These are phyloP conservation scores for Himalopsyche japonica DNA, from an alignment of 2,888 invertebrate species.

Conservation along the genomic window DNA sequence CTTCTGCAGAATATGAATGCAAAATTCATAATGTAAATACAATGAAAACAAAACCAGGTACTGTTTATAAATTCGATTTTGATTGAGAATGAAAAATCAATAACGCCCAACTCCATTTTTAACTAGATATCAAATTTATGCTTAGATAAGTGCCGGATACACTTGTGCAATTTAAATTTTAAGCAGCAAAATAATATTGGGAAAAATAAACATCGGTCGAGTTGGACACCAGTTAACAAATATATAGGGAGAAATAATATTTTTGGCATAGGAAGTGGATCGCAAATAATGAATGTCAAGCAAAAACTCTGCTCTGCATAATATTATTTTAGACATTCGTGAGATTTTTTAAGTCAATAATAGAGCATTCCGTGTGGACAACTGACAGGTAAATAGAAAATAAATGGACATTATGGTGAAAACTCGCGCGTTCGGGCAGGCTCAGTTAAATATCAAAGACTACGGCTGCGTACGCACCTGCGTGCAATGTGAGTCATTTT, in stretches of 20 bases:
- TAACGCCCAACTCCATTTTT: conserved; percentile 6
- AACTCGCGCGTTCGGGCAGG: conserved; percentile 66
- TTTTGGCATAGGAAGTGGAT: not conserved
- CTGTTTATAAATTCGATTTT: not conserved
- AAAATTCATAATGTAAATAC: not conserved
- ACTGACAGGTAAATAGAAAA: conserved; percentile 55
- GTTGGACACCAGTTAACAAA: not conserved
- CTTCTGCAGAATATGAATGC: not conserved
- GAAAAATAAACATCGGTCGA: not conserved
- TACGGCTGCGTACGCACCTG: conserved; percentile 98
- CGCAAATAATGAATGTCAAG: not conserved
- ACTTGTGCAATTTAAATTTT: not conserved
- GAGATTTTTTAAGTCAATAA: not conserved
- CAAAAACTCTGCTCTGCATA: not conserved
- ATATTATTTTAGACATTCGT: not conserved
- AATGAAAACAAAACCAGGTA: not conserved
- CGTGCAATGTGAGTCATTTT: conserved; percentile 63
- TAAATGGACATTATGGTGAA: conserved; percentile 49
- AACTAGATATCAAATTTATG: not conserved
- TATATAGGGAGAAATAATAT: not conserved
- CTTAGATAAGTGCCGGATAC: not conserved
- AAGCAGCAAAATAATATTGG: not conserved
- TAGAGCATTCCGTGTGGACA: not conserved
- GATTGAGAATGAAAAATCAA: not conserved
- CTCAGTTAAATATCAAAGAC: conserved; percentile 83